phyloP scores from a whole-genome alignment of 2,888 invertebrate species.

The Clistopyga incitator region DNA sequence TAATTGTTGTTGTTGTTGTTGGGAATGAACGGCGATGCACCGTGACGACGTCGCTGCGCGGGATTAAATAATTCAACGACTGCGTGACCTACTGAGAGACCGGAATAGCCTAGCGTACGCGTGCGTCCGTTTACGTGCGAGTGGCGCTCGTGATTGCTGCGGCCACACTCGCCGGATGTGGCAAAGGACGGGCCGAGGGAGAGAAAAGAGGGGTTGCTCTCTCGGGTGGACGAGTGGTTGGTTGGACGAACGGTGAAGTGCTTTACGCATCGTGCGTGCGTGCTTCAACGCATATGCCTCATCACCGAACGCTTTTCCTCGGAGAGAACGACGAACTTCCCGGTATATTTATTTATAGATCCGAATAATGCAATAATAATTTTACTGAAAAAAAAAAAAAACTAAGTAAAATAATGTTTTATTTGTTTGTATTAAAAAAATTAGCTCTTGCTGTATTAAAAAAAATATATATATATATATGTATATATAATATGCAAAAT shows the following conservation, averaged over 20 bases:
- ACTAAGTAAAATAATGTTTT: too few relatives aligned
- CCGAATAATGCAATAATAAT: constrained; percentile 36
- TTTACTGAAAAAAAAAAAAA: too few relatives aligned
- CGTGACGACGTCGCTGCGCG: constrained; percentile 53
- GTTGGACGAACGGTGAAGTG: constrained; percentile 53
- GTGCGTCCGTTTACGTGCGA: constrained; percentile 68
- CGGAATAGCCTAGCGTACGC: constrained; percentile 67
- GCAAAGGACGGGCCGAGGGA: constrained; percentile 46
- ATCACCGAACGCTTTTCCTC: constrained; percentile 4
- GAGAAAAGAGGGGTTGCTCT: constrained; percentile 56
- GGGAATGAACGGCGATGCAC: constrained; percentile 55
- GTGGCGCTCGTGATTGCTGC: constrained; percentile 61
- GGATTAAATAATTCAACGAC: constrained; percentile 64
- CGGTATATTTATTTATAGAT: constrained; percentile 6
- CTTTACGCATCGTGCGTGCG: not conserved
- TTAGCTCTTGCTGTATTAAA: too few relatives aligned
- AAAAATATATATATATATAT: too few relatives aligned
- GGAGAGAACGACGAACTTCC: constrained; percentile 23
- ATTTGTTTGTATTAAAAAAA: too few relatives aligned
- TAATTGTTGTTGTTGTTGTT: constrained; percentile 4
- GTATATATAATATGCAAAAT: not conserved
- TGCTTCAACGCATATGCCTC: constrained; percentile 28
- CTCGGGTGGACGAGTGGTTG: constrained; percentile 66
- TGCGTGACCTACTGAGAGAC: constrained; percentile 68
- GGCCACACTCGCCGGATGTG: constrained; percentile 69